A percentile compares a stretch with the other conserved stretches of the same genome.
Conservation (phyloP, 1,140 invertebrate genomes). For the Drosophila simulans region DNA sequence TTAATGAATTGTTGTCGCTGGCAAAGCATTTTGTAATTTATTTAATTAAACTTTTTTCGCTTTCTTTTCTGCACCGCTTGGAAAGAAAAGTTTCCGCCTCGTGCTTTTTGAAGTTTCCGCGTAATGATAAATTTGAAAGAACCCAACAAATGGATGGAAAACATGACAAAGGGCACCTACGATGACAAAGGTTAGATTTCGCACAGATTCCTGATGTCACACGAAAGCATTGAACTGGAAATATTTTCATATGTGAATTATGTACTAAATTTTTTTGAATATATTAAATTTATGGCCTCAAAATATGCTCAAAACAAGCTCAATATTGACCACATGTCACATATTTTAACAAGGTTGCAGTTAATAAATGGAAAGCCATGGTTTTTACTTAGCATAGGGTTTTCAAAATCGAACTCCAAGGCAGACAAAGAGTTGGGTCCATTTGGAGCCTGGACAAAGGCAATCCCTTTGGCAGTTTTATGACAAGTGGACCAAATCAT, state of each 20-base stretch:
- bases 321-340: not conserved
- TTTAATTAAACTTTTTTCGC: constrained; percentile 74
- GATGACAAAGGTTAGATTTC: not conserved
- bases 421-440: constrained; percentile 3
- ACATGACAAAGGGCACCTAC: not conserved
- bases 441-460: constrained; percentile 28
- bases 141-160: constrained; percentile 4
- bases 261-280: too few species aligned
- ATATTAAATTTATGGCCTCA: too few species aligned
- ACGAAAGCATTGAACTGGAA: too few species aligned
- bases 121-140: constrained; percentile 59
- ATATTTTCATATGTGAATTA: too few species aligned
- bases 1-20: constrained; percentile 64
- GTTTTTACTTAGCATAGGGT: constrained; percentile 4
- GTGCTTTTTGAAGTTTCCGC: constrained; percentile 60
- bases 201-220: too few species aligned
- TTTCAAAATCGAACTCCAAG: not conserved
- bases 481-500: constrained; percentile 65
- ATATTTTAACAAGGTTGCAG: not conserved
- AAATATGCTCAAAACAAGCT: not conserved
- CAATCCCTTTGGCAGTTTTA: constrained; percentile 45
- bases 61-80: constrained; percentile 35
- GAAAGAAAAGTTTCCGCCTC: constrained; percentile 55
- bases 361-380: constrained; percentile 2
- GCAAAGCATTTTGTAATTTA: constrained; percentile 80